phyloP scores from a whole-genome alignment of 1,140 invertebrate genomes.

The Neodiprion fabricii region DNA sequence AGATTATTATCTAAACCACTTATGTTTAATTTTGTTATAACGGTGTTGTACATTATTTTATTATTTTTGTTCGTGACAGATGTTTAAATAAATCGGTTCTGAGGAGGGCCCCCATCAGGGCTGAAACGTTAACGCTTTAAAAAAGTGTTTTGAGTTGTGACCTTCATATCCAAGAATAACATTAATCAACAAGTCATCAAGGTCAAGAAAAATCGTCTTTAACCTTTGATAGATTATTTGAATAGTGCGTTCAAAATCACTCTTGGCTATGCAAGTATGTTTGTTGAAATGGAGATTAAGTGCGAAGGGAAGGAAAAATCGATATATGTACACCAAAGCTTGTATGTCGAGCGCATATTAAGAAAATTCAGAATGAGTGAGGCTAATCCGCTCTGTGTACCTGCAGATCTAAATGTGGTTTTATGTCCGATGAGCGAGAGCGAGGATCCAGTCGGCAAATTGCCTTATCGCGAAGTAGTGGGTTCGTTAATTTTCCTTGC shows the following conservation, averaged over 20 bases:
- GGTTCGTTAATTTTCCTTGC: not conserved
- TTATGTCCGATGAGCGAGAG: constrained; percentile 3
- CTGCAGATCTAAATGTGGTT: constrained; percentile 18
- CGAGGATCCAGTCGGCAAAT: constrained; percentile 8
- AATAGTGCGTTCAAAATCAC: constrained; percentile 25
- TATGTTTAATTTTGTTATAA: too few species aligned
- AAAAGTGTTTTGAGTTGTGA: too few species aligned
- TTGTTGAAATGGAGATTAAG: constrained; percentile 28
- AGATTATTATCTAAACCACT: too few species aligned
- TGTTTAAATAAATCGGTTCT: too few species aligned
- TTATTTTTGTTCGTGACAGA: too few species aligned
- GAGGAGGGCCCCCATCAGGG: too few species aligned
- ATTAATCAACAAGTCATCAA: too few species aligned
- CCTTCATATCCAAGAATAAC: too few species aligned
- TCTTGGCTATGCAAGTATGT: constrained; percentile 17
- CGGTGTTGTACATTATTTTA: too few species aligned
- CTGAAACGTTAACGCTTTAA: too few species aligned
- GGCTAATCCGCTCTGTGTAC: constrained; percentile 10
- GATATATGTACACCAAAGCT: too few species aligned
- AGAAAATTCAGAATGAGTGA: constrained; percentile 26
- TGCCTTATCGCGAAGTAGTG: constrained; percentile 14
- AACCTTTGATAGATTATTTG: constrained; percentile 13
- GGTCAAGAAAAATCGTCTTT: too few species aligned
- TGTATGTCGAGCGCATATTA: constrained; percentile 14
- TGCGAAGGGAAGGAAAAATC: not conserved